Evolutionary conservation across 2,797 vertebrate genomes (phyloP).

Genomic region (Siniperca scherzeri): DNA sequence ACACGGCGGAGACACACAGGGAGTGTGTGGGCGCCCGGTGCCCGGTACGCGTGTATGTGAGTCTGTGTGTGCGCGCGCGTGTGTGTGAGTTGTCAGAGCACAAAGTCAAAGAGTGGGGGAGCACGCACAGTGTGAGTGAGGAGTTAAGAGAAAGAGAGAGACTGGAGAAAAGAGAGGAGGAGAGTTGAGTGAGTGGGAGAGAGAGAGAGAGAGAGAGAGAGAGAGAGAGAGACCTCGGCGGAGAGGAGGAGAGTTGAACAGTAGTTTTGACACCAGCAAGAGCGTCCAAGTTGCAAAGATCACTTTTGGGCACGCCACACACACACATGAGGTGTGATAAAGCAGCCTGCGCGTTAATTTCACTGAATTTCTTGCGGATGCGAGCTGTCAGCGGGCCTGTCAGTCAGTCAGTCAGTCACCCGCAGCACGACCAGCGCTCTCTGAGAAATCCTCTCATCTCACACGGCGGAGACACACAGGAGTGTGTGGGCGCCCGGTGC

Average conservation of each 20-base stretch:
- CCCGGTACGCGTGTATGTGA: slow-evolving; percentile 22
- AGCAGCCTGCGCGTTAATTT: slow-evolving; percentile 30
- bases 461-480: slow-evolving; percentile 48
- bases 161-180: slow-evolving; percentile 42
- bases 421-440: slow-evolving; percentile 59
- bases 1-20: slow-evolving; percentile 48
- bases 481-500: slow-evolving; percentile 65
- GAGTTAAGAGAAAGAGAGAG: slow-evolving; percentile 58
- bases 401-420: slow-evolving; percentile 50
- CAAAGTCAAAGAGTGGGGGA: slow-evolving; percentile 47
- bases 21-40: slow-evolving; percentile 66
- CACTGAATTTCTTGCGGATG: slow-evolving; percentile 6
- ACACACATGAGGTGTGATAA: slow-evolving; percentile 14
- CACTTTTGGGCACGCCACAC: slow-evolving; percentile 11
- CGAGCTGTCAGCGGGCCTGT: slow-evolving; percentile 64
- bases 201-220: slow-evolving; percentile 45
- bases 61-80: background rate
- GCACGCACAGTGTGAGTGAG: slow-evolving; percentile 47
- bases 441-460: slow-evolving; percentile 61
- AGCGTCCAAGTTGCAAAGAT: slow-evolving; percentile 34
- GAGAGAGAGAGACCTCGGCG: slow-evolving; percentile 48
- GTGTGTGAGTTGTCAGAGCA: slow-evolving; percentile 62
- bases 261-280: slow-evolving; percentile 21
- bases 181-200: slow-evolving; percentile 67
- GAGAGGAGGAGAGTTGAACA: slow-evolving; percentile 22